These are phyloP conservation scores for Drosophila rellima DNA, from an alignment of 2,888 invertebrate species.

Conservation along the genomic window DNA sequence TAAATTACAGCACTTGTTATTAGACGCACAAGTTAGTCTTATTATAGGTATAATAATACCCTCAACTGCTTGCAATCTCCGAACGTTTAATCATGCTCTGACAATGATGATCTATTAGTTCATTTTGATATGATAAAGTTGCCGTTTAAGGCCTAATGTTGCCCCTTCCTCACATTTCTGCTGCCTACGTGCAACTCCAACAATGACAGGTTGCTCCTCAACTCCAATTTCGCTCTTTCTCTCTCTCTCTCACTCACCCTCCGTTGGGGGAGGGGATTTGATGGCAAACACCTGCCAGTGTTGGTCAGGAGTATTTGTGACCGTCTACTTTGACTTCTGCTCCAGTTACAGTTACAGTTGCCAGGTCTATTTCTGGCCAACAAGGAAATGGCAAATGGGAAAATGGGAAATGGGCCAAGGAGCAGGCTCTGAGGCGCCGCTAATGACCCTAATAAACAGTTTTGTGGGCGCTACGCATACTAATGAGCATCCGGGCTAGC, in stretches of 20 bases:
- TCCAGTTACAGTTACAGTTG: constrained; percentile 31
- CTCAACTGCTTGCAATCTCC: neutral
- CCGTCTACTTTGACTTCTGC: constrained; percentile 17
- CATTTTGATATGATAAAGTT: constrained; percentile 35
- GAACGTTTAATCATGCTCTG: constrained; percentile 5
- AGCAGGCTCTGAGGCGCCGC: constrained; percentile 65
- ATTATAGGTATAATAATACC: neutral
- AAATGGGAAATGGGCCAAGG: constrained; percentile 3
- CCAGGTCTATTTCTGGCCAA: constrained; percentile 15
- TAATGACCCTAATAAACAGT: constrained; percentile 80
- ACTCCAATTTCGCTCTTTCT: neutral
- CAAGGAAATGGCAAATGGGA: constrained; percentile 18
- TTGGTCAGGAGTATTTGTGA: constrained; percentile 21
- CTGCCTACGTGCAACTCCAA: constrained; percentile 3
- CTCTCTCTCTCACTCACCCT: neutral
- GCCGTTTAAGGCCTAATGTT: constrained; percentile 8
- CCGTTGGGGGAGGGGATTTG: neutral
- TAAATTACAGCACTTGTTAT: neutral
- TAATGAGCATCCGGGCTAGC: constrained; percentile 66
- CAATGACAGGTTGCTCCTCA: neutral
- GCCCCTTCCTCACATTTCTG: neutral
- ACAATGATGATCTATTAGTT: constrained; percentile 40
- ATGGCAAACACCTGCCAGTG: constrained; percentile 29
- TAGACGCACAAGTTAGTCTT: neutral
- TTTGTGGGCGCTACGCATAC: constrained; percentile 77